Evolutionary conservation across 2,888 invertebrate species (phyloP), one percentile per base, ranked within the genome.

Genomic region (Chrysolina oricalcia): DNA sequence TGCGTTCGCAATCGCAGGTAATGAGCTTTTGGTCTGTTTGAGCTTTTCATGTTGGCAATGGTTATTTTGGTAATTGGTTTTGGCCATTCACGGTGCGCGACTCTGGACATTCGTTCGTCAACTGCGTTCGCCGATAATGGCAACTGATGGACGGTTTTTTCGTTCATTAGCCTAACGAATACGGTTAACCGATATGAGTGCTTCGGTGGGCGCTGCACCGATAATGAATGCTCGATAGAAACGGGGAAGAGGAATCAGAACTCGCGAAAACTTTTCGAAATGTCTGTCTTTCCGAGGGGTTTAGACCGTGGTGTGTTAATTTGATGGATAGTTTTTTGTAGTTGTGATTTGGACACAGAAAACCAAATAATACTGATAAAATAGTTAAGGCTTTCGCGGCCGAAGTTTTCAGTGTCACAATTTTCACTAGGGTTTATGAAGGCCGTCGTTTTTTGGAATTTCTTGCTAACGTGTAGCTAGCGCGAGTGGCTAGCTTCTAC

Each of bases 11-110:
- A 84, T 85, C 71, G 70, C 72, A 78, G 78, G 76, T 78, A 78
- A 83, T 82, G 83, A 85, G 83, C 82, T 84, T 84, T 81, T 79
- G 82, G 82, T 83, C 83, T 81, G 79, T 76, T 81, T 81, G 80
- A 83, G 81, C 84, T 82, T 84, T 83, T 85, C 83, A 84, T 82
- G 81, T 81, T 75, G 77, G 76, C 72, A 72, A 74, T 77, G 78
- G 80, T 80, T 82, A 82, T 80, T 82, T 82, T 80, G 79, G 75
- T 79, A 79, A 77, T 77, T 79, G 73, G 73, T 75, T 77, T 78
- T 72, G 70, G 75, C 67, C 65, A 72, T 78, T 74, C 69, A 73
- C 72, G 74, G 56, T 70, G 68, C 56, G 70, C 72, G 62, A 70
- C 62, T 69, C 76, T 35, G n/a, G 41, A 67, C 72, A 72, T 70